These are phyloP conservation scores for Apodemus agrarius DNA, from an alignment of 2,797 vertebrate genomes.

Conservation along the genomic window DNA sequence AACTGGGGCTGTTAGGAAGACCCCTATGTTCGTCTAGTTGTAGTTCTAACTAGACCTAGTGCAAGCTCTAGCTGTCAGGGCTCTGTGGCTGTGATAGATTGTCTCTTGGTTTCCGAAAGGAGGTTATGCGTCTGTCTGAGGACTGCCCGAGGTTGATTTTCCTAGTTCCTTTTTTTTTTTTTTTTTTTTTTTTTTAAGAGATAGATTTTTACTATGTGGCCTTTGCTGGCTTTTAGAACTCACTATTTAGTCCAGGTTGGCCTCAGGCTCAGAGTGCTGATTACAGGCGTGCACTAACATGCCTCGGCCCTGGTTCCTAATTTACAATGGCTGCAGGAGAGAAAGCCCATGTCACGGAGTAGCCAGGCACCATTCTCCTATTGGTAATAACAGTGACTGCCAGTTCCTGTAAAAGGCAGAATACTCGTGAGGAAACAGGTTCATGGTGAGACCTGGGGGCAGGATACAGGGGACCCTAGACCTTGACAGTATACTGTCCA, in stretches of 20 bases:
- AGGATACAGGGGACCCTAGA: neutral
- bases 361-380: too few species aligned
- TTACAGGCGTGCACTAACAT: too few species aligned
- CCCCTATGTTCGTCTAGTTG: too few species aligned
- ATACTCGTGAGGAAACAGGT: neutral
- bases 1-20: neutral
- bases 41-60: too few species aligned
- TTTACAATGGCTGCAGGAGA: neutral
- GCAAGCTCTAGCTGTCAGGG: neutral
- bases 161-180: neutral
- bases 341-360: rapidly evolving
- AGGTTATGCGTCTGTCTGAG: neutral
- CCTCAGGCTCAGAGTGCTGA: too few species aligned
- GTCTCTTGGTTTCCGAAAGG: neutral
- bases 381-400: neutral
- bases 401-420: neutral
- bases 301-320: neutral
- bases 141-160: neutral
- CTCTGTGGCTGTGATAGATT: neutral
- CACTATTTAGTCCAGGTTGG: neutral
- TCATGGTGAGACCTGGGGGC: rapidly evolving
- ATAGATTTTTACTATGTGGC: neutral
- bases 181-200: neutral
- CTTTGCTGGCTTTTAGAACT: neutral
- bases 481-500: rapidly evolving